These are phyloP conservation scores for Brachypterus glaber DNA, from an alignment of 2,888 invertebrate genomes.

Conservation along the genomic window DNA sequence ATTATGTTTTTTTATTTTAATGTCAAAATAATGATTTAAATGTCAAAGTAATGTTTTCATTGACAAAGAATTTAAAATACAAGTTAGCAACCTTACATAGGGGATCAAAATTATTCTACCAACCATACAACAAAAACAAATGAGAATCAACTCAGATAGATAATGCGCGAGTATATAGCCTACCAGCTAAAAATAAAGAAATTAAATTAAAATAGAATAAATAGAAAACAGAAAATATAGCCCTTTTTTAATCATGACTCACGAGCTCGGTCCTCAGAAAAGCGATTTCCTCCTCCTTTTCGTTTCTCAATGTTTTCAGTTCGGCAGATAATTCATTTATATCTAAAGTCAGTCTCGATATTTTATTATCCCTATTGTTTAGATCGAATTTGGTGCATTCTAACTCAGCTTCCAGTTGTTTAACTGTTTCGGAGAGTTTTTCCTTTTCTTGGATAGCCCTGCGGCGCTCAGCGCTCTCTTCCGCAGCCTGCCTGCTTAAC, in stretches of 20 bases:
- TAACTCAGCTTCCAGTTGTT: constrained; percentile 53
- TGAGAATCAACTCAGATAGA: no score
- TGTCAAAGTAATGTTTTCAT: no score
- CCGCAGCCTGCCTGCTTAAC: constrained; percentile 72
- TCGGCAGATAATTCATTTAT: constrained; percentile 63
- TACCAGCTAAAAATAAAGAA: no score
- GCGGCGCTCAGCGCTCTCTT: constrained; percentile 71
- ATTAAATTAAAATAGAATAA: no score
- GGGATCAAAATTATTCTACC: no score
- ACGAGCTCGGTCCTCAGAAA: constrained; percentile 48
- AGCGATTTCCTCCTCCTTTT: constrained; percentile 46
- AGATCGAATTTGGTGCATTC: constrained; percentile 57
- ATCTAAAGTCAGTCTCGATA: constrained; percentile 62
- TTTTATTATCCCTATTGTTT: constrained; percentile 60
- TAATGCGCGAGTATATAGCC: no score
- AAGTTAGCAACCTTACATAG: no score
- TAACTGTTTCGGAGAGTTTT: constrained; percentile 54
- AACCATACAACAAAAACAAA: no score
- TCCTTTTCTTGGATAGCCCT: constrained; percentile 62
- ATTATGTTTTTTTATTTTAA: no score
- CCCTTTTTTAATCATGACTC: constrained; percentile 40
- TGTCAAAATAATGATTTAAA: no score
- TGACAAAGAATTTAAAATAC: no score
- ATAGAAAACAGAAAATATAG: constrained; percentile 2
- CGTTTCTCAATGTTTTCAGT: constrained; percentile 44